Evolutionary conservation across 2,797 vertebrate species (phyloP), one percentile per base, ranked within the genome.

Genomic region (Trachops cirrhosus): DNA sequence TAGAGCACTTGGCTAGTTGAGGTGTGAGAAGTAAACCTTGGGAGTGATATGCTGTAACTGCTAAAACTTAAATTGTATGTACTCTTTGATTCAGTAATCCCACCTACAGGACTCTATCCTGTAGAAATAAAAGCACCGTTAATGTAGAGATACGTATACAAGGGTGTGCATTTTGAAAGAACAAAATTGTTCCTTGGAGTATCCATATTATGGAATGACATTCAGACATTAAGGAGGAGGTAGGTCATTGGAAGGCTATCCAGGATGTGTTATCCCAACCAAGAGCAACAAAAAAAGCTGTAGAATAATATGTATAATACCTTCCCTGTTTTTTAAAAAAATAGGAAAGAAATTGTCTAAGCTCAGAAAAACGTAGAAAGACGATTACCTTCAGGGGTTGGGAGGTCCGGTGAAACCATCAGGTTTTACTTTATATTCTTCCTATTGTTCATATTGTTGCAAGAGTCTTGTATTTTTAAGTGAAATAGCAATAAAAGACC

Each of bases 121-220:
- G 21, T 26, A 89, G 82, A 93, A 91, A 84, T 62, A 70, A 73
- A 95, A 91, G n/a, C 57, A 39, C 57, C 44, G 0, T 82, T 90
- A 44, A 37, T 44, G 26, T 39, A 68, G 52, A 90, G 54, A 46
- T 39, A 70, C 48, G 6, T 88, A 24, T 68, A n/a, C 19, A 95
- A n/a, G 21, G 46, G 54, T 67, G 41, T 77, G 9, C 34, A 18
- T 78, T 96, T 86, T 83, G 41, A 96, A 93, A 73, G 80, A 87
- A 73, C 9, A 37, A 37, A 74, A 41, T 50, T 48, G 21, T 93
- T 92, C 41, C 41, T 84, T 37, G 48, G 54, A 83, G 39, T 3
- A 59, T 86, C 37, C 5, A 1, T 87, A 24, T 86, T 62, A n/a
- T 73, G 80, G 57, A 71, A 44, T 86, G 79, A 73, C 85, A 41